Conservation (phyloP, 2,888 invertebrate species). For the Ormyrus thymus region DNA sequence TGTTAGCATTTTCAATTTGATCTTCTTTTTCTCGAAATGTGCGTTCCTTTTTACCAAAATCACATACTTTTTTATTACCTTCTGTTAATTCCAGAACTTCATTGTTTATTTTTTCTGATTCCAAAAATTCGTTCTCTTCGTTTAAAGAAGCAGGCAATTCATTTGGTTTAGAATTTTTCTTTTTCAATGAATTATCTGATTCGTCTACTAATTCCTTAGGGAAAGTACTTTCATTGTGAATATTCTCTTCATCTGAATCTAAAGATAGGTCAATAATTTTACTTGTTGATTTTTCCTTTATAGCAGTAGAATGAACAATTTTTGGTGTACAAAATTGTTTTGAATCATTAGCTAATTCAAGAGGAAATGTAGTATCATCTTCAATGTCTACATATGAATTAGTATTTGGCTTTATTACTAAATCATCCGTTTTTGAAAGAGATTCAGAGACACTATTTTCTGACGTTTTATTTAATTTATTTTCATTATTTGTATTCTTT, state of each 20-base stretch:
- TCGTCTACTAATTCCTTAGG: neutral
- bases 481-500: too few species aligned
- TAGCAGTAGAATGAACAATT: slow-evolving; percentile 1
- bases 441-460: neutral
- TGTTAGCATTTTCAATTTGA: neutral
- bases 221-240: slow-evolving; percentile 18
- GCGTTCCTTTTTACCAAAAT: neutral
- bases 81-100: slow-evolving; percentile 3
- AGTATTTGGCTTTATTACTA: neutral
- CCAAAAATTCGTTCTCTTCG: neutral
- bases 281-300: slow-evolving; percentile 7
- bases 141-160: neutral
- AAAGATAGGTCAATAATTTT: slow-evolving; percentile 36
- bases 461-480: neutral
- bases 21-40: neutral
- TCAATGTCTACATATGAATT: slow-evolving; percentile 11
- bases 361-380: slow-evolving; percentile 22
- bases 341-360: slow-evolving; percentile 1
- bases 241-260: slow-evolving; percentile 44
- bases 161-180: neutral
- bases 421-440: neutral
- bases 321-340: slow-evolving; percentile 11
- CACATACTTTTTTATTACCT: slow-evolving; percentile 1
- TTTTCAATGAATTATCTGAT: slow-evolving; percentile 26
- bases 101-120: neutral